Evolutionary conservation across 2,113 vertebrate genomes (phyloP).

Genomic region (Sander lucioperca): DNA sequence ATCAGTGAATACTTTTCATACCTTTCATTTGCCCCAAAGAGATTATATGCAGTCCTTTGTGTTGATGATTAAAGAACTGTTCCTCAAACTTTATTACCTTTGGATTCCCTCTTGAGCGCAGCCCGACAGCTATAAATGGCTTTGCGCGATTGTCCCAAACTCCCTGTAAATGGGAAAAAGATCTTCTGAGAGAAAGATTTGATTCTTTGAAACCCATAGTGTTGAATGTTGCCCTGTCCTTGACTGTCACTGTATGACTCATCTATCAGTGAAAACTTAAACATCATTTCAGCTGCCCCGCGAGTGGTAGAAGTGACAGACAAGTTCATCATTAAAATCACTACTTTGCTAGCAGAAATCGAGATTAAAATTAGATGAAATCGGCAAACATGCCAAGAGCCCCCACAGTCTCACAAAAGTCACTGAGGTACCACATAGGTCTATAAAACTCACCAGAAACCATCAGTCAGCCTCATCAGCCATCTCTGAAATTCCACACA

Average conservation of each 20-base stretch:
- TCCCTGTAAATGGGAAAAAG: background rate
- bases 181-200: constrained; percentile 19
- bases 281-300: background rate
- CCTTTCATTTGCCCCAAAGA: constrained; percentile 43
- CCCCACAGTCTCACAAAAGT: constrained; percentile 5
- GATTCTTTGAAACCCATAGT: constrained; percentile 22
- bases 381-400: constrained; percentile 11
- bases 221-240: constrained; percentile 42
- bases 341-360: constrained; percentile 9
- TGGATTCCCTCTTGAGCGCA: constrained; percentile 29
- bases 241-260: constrained; percentile 30
- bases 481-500: background rate
- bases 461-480: constrained; percentile 24
- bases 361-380: constrained; percentile 21
- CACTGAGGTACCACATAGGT: background rate
- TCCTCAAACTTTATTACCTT: constrained; percentile 46
- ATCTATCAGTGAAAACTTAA: constrained; percentile 22
- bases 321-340: constrained; percentile 46
- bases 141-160: constrained; percentile 41
- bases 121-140: constrained; percentile 45
- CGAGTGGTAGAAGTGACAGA: constrained; percentile 32
- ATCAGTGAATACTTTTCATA: constrained; percentile 18
- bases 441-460: constrained; percentile 19
- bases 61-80: constrained; percentile 57
- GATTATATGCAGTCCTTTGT: constrained; percentile 41